phyloP scores from a whole-genome alignment of 2,888 invertebrate genomes.

The Plemyria rubiginata region DNA sequence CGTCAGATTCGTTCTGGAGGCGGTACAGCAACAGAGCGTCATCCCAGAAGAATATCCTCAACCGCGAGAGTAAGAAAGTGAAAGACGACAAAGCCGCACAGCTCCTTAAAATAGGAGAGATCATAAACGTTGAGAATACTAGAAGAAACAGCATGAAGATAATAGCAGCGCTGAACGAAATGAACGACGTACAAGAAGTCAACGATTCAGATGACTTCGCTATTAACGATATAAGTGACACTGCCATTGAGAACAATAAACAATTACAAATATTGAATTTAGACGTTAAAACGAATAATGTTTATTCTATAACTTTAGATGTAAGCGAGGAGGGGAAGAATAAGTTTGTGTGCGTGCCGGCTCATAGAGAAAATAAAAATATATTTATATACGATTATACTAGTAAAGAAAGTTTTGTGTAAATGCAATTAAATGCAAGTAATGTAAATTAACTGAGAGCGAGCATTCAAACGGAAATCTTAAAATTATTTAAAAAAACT shows the following conservation, averaged over 20 bases:
- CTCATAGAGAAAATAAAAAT: slow-evolving; percentile 71
- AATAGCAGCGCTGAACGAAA: slow-evolving; percentile 72
- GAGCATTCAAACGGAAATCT: not conserved
- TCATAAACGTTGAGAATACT: slow-evolving; percentile 75
- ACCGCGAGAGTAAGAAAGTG: slow-evolving; percentile 68
- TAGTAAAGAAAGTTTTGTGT: slow-evolving; percentile 81
- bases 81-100: slow-evolving; percentile 64
- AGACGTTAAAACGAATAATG: slow-evolving; percentile 80
- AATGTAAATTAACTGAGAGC: slow-evolving; percentile 17
- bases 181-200: slow-evolving; percentile 51
- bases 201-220: slow-evolving; percentile 48
- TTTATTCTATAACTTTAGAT: slow-evolving; percentile 80
- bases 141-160: slow-evolving; percentile 81
- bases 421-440: slow-evolving; percentile 18
- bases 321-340: slow-evolving; percentile 73
- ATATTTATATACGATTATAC: slow-evolving; percentile 83
- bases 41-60: slow-evolving; percentile 69
- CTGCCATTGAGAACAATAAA: slow-evolving; percentile 76
- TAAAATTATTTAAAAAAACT: not conserved
- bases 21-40: slow-evolving; percentile 84
- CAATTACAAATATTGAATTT: slow-evolving; percentile 82
- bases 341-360: slow-evolving; percentile 76
- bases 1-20: slow-evolving; percentile 86
- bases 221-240: slow-evolving; percentile 42
- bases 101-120: slow-evolving; percentile 74